A percentile compares a stretch with the other conserved stretches of the same genome.
Evolutionary conservation across 2,113 vertebrate genomes (phyloP).

Genomic region (Mirounga angustirostris): DNA sequence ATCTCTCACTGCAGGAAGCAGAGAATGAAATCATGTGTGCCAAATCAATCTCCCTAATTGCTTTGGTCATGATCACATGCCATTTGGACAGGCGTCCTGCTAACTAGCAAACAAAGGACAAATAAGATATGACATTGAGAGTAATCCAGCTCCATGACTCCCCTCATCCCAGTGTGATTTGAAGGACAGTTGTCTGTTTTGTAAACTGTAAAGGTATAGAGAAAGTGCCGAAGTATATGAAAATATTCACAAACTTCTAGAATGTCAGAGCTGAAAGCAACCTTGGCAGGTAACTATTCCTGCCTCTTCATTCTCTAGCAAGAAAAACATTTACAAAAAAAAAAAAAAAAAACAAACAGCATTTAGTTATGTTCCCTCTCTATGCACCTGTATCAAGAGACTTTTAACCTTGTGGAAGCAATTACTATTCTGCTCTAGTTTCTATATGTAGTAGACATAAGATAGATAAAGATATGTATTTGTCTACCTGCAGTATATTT

Average conservation of each 20-base stretch:
- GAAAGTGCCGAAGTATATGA: not conserved
- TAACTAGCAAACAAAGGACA: slow-evolving; percentile 60
- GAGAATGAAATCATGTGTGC: slow-evolving; percentile 43
- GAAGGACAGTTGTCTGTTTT: slow-evolving; percentile 27
- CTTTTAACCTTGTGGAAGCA: not conserved
- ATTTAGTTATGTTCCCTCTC: not conserved
- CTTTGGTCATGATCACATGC: slow-evolving; percentile 61
- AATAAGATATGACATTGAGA: slow-evolving; percentile 69
- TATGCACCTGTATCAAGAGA: not conserved
- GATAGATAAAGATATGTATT: not conserved
- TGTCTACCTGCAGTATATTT: not conserved
- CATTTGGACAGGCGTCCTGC: slow-evolving; percentile 56
- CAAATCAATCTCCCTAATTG: slow-evolving; percentile 71
- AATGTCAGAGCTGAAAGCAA: not conserved
- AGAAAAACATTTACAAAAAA: not conserved
- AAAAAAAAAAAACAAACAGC: not conserved
- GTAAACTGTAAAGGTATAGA: not conserved
- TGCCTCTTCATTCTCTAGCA: not conserved
- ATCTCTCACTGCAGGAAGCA: not conserved
- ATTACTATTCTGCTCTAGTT: not conserved
- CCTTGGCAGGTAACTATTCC: not conserved
- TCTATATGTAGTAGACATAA: not conserved
- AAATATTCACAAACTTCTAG: slow-evolving; percentile 22
- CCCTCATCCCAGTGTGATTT: not conserved
- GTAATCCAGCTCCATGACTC: not conserved